Conservation (phyloP, 2,888 invertebrate species). For the Cheilosia urbana region DNA sequence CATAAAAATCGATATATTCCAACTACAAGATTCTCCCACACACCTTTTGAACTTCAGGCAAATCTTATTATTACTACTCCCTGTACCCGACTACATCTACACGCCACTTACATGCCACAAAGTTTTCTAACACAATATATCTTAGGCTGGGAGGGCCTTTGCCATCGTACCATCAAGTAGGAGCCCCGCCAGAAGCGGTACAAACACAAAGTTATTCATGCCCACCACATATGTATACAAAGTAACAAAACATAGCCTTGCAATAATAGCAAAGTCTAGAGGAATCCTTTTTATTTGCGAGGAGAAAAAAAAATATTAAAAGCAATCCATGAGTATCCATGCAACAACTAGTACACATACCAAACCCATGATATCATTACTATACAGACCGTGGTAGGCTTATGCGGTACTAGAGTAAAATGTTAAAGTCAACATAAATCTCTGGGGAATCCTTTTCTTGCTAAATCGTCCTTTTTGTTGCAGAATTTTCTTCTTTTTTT, state of each 20-base stretch:
- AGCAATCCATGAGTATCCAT: slow-evolving; percentile 23
- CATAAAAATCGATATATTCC: neutral
- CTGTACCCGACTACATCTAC: neutral
- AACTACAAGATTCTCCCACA: neutral
- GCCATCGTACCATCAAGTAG: slow-evolving; percentile 17
- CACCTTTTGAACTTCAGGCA: neutral
- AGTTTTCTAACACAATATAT: slow-evolving; percentile 28
- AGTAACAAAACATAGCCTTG: slow-evolving; percentile 12
- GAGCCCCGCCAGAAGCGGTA: neutral
- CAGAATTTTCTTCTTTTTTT: slow-evolving; percentile 27
- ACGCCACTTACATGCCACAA: slow-evolving; percentile 27
- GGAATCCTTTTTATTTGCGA: slow-evolving; percentile 59
- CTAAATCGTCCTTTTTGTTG: slow-evolving; percentile 47
- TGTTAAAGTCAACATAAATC: slow-evolving; percentile 63
- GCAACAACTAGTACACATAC: slow-evolving; percentile 47
- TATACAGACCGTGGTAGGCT: slow-evolving; percentile 35
- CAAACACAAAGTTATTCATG: slow-evolving; percentile 45
- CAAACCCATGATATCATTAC: neutral
- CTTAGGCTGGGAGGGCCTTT: neutral
- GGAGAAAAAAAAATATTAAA: slow-evolving; percentile 19
- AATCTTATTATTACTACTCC: neutral
- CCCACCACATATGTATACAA: slow-evolving; percentile 19
- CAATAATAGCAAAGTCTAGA: slow-evolving; percentile 62
- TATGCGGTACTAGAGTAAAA: slow-evolving; percentile 42
- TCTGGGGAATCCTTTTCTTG: slow-evolving; percentile 46